Percentiles rank a stretch among this genome's conserved stretches.
Evolutionary conservation across 2,797 vertebrate species (phyloP).

Genomic region (Rhinogobio ventralis): DNA sequence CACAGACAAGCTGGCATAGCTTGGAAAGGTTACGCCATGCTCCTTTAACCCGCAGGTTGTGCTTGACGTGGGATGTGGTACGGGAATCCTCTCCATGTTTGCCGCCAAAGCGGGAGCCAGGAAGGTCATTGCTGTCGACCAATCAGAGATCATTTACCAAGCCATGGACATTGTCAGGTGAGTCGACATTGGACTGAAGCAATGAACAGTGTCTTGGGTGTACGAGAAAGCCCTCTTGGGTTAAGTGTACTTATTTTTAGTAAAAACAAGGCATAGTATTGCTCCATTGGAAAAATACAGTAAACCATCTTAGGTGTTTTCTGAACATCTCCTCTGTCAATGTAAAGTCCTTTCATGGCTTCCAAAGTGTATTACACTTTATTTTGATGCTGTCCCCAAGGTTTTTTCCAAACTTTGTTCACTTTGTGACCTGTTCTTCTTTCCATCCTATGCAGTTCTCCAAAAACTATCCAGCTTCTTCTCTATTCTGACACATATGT

Average conservation of each 20-base stretch:
- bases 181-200: constrained; percentile 42
- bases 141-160: constrained; percentile 95
- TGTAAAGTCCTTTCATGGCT: background rate
- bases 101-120: constrained; percentile 91
- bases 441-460: background rate
- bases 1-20: constrained; percentile 41
- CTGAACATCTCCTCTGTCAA: background rate
- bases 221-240: background rate
- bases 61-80: constrained; percentile 95
- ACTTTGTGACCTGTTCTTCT: background rate
- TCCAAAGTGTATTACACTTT: background rate
- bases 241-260: background rate
- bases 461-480: background rate
- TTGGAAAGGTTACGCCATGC: constrained; percentile 17
- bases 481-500: background rate
- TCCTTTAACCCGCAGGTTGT: constrained; percentile 81
- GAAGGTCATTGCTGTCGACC: constrained; percentile 92
- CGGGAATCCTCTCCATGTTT: constrained; percentile 96
- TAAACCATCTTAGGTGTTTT: background rate
- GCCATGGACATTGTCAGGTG: constrained; percentile 97
- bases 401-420: background rate
- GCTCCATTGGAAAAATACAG: background rate
- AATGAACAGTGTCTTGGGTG: background rate
- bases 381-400: background rate
- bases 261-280: background rate